Conservation (phyloP, 2,113 vertebrate genomes). For the Pelusios castaneus region DNA sequence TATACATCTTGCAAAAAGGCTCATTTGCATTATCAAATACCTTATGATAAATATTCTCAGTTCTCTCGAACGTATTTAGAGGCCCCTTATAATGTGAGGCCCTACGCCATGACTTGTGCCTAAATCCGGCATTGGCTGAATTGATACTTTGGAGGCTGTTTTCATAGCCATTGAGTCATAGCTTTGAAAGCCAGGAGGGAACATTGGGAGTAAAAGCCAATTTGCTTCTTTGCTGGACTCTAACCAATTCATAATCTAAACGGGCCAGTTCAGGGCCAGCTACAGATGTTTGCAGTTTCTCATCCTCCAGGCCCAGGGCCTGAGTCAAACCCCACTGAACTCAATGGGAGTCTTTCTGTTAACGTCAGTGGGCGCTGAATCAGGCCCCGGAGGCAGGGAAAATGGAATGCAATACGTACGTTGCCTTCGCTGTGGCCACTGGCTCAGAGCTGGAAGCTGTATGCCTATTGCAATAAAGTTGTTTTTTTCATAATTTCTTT, state of each 20-base stretch:
- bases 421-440: neutral
- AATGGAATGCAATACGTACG: neutral
- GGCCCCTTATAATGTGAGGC: too few species aligned
- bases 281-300: neutral
- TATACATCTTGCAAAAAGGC: too few species aligned
- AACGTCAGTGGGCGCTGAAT: conserved; percentile 14
- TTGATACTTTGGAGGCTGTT: neutral
- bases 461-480: conserved; percentile 6
- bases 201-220: neutral
- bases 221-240: neutral
- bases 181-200: neutral
- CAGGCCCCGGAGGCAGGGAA: neutral
- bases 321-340: neutral
- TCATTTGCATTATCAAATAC: too few species aligned
- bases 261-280: neutral
- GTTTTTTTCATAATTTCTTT: neutral
- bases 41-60: too few species aligned
- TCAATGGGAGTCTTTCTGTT: neutral
- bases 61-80: too few species aligned
- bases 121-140: too few species aligned
- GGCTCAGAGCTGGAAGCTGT: neutral
- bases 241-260: neutral
- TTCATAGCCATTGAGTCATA: neutral
- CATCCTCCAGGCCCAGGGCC: conserved; percentile 2
- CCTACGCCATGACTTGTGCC: too few species aligned